Evolutionary conservation across 1,140 invertebrate species (phyloP).

Genomic region (Condylostylus longicornis): DNA sequence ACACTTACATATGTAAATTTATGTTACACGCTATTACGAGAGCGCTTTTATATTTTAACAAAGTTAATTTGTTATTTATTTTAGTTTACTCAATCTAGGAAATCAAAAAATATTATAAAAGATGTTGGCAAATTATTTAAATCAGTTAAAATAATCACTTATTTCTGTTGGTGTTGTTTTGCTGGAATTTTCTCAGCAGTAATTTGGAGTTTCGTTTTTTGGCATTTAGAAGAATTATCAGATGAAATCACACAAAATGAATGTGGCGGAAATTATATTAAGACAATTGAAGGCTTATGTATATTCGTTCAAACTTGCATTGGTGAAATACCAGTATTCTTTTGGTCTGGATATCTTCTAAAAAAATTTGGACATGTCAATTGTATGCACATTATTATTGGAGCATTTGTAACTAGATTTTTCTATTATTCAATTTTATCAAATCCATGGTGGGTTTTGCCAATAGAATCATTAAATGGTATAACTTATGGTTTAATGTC

Average conservation of each 20-base stretch:
- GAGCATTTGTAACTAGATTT: slow-evolving; percentile 59
- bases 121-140: slow-evolving; percentile 47
- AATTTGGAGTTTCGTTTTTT: slow-evolving; percentile 79
- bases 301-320: slow-evolving; percentile 66
- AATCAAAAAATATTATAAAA: slow-evolving; percentile 44
- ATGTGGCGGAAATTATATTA: slow-evolving; percentile 42
- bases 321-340: slow-evolving; percentile 83
- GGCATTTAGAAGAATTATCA: slow-evolving; percentile 60
- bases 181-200: slow-evolving; percentile 72
- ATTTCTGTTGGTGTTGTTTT: slow-evolving; percentile 60
- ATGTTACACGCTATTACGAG: too few relatives aligned
- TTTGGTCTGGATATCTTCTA: slow-evolving; percentile 61
- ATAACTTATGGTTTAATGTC: slow-evolving; percentile 80
- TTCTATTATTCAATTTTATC: slow-evolving; percentile 64
- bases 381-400: slow-evolving; percentile 64
- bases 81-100: slow-evolving; percentile 42
- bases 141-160: slow-evolving; percentile 47
- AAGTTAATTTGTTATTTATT: too few relatives aligned
- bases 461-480: slow-evolving; percentile 74
- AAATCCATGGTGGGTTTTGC: slow-evolving; percentile 67
- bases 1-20: too few relatives aligned
- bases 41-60: too few relatives aligned
- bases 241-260: slow-evolving; percentile 17
- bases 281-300: slow-evolving; percentile 65
- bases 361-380: slow-evolving; percentile 68